Base-by-base conservation (phyloP, 2,113 vertebrate species). In the Rhizomys pruinosus region DNA sequence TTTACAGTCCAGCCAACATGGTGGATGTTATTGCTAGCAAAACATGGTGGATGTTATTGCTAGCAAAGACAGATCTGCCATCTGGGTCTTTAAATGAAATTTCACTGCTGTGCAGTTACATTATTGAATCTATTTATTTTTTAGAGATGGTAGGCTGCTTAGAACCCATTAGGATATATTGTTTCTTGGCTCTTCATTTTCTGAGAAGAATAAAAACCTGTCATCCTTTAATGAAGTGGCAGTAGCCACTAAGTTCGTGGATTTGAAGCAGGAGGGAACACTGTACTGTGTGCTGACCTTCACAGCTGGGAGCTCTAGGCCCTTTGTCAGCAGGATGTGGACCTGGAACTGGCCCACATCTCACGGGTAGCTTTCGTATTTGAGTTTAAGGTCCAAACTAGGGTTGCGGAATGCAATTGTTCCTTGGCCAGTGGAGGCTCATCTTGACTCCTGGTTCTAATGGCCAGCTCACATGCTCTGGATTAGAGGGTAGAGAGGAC, bases 191-290 rank as follows among this genome's bases (percentile, higher is more conserved):
- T 89, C 13, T 55, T 44, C 25, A 6, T 88, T 92, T 95, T 69
- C 66, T 44, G 64, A 91, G 76, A 12, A 61, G 87, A 73, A 82
- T 25, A 22, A 59, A 77, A 72, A 20, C 20, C n/a, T 27, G 22
- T 61, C 66, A 25, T 29, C 69, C 80, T 64, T 74, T 42, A 32
- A 0, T 29, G 77, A 57, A 71, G n/a, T 39, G 44, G 44, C 76
- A 76, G 2, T 2, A 20, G 79, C 37, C 69, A 59, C n/a, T 81
- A 9, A 0, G 0, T 32, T 22, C 16, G 1, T 1, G 0, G 23
- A 27, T 69, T 8, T 78, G 81, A 55, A 68, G 44, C 9, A 32
- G 86, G 29, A 61, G 55, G 15, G 42, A 10, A 17, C 0, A 20
- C 23, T 6, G 2, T 27, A 8, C 23, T 22, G 13, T 15, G 25